Evolutionary conservation across 2,113 vertebrate genomes (phyloP).

Genomic region (Larimichthys polyactis): DNA sequence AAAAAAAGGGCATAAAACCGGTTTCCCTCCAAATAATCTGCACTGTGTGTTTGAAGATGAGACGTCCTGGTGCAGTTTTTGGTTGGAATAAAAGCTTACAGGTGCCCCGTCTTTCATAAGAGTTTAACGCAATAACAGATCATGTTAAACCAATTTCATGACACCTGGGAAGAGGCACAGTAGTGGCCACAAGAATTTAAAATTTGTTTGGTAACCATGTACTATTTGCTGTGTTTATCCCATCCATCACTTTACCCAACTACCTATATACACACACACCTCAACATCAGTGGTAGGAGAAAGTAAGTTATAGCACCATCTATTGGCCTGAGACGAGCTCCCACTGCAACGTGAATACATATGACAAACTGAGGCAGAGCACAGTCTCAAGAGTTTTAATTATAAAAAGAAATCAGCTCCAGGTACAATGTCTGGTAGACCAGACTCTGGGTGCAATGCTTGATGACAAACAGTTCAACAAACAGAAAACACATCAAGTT

Average conservation of each 20-base stretch:
- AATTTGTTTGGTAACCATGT: neutral
- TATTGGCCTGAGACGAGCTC: neutral
- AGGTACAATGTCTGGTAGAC: slow-evolving; percentile 91
- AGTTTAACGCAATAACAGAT: neutral
- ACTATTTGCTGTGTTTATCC: neutral
- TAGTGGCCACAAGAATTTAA: neutral
- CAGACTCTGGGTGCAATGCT: slow-evolving; percentile 98
- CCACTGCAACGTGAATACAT: neutral
- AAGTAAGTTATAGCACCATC: slow-evolving; percentile 28
- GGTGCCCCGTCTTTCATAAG: neutral
- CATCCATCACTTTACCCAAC: neutral
- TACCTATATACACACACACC: neutral
- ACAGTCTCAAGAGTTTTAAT: slow-evolving; percentile 72
- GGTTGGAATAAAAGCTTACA: neutral
- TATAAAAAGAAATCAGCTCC: slow-evolving; percentile 86
- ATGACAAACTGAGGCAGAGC: neutral
- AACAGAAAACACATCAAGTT: slow-evolving; percentile 17
- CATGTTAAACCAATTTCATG: neutral
- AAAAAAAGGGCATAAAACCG: neutral
- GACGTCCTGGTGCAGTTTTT: neutral
- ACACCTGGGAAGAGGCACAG: neutral
- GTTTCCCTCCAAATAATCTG: neutral
- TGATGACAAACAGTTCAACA: slow-evolving; percentile 47
- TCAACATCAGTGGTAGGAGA: neutral
- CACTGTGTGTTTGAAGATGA: neutral